These are phyloP conservation scores for Pelecanoides urinatrix DNA, from an alignment of 2,113 vertebrate genomes.

Conservation along the genomic window DNA sequence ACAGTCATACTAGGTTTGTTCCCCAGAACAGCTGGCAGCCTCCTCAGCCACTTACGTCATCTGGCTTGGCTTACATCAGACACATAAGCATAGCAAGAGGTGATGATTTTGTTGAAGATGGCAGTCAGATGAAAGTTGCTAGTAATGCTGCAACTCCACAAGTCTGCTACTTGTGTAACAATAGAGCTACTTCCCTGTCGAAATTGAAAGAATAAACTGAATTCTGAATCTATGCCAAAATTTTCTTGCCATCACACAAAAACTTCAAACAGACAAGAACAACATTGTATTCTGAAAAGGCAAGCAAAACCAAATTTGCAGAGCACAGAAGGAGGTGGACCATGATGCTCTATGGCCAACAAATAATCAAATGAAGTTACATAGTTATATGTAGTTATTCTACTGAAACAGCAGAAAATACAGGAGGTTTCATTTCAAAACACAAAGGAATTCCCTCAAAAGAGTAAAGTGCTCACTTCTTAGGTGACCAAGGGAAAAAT, in stretches of 20 bases:
- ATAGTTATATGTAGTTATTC: background rate
- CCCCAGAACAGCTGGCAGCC: background rate
- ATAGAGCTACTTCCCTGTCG: background rate
- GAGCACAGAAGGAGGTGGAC: background rate
- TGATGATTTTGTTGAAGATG: background rate
- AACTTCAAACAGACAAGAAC: background rate
- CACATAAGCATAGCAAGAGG: background rate
- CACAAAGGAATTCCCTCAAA: background rate
- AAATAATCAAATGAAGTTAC: background rate
- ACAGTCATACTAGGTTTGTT: background rate
- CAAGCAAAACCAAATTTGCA: background rate
- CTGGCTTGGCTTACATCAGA: background rate
- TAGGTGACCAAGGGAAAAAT: background rate
- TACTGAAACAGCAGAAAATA: background rate
- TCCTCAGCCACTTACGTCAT: background rate
- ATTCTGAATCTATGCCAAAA: background rate
- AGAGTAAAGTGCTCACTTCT: background rate
- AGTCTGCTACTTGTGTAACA: background rate
- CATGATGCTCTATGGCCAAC: background rate
- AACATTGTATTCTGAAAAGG: background rate
- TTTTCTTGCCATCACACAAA: background rate
- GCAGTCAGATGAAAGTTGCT: background rate
- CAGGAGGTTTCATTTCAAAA: background rate
- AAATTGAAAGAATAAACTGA: background rate
- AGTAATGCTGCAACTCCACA: background rate